phyloP scores from a whole-genome alignment of 2,888 invertebrate species.

The Mesoligia furuncula region DNA sequence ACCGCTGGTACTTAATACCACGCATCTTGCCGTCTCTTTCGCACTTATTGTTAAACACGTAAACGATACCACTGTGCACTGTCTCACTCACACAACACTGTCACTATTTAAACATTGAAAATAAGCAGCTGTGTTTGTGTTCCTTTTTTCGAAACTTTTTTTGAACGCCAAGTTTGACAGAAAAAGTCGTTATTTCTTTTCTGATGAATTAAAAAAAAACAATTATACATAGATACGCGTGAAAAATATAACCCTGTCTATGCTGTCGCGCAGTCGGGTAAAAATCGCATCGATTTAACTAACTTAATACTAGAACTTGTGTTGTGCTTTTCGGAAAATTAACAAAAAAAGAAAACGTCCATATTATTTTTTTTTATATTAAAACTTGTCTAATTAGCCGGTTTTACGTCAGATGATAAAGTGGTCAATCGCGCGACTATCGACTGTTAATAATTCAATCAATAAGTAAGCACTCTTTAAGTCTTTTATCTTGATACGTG shows the following conservation, averaged over 20 bases:
- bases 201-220: conserved; percentile 2
- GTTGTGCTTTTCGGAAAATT: not conserved
- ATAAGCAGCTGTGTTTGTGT: conserved; percentile 51
- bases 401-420: not conserved
- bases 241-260: not conserved
- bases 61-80: conserved; percentile 55
- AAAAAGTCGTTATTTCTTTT: conserved; percentile 31
- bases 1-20: conserved; percentile 79
- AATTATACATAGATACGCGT: not conserved
- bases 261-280: not conserved
- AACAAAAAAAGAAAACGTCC: not conserved
- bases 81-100: conserved; percentile 66
- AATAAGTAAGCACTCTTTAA: conserved; percentile 12
- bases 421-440: conserved; percentile 4
- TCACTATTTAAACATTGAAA: conserved; percentile 46
- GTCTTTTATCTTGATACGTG: conserved; percentile 13
- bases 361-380: not conserved
- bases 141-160: conserved; percentile 52
- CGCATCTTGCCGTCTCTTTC: conserved; percentile 74
- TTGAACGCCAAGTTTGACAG: conserved; percentile 40
- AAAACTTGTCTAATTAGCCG: not conserved
- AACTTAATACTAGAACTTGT: too few relatives aligned
- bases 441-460: conserved; percentile 17
- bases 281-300: not conserved
- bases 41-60: conserved; percentile 57